A percentile compares a stretch with the other conserved stretches of the same genome.
Evolutionary conservation across 2,888 invertebrate species (phyloP).

Genomic region (Tetanocera ferruginea): DNA sequence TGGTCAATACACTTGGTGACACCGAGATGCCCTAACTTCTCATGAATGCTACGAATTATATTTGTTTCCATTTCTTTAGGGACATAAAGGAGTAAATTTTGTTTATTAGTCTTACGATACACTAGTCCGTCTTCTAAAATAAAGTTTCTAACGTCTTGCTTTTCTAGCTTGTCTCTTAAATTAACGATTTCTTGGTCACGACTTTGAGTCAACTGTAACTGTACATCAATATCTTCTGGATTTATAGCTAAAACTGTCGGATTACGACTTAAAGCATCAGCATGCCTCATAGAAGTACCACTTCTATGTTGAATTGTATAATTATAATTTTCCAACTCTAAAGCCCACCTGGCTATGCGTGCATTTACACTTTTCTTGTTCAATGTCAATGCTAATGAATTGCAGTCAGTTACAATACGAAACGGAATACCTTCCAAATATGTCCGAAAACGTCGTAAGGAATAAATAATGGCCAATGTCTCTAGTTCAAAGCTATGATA

Average conservation of each 20-base stretch:
- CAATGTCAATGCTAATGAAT: slow-evolving; percentile 42
- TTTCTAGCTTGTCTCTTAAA: slow-evolving; percentile 24
- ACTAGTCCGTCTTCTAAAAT: slow-evolving; percentile 38
- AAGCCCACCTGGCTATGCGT: slow-evolving; percentile 52
- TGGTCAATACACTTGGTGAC: slow-evolving; percentile 37
- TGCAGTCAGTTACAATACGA: slow-evolving; percentile 45
- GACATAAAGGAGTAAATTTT: slow-evolving; percentile 21
- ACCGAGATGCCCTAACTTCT: slow-evolving; percentile 36
- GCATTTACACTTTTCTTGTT: slow-evolving; percentile 54
- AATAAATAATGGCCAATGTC: slow-evolving; percentile 51
- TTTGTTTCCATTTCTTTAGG: slow-evolving; percentile 33
- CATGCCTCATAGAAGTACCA: slow-evolving; percentile 47
- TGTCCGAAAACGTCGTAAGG: slow-evolving; percentile 38
- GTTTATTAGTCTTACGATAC: slow-evolving; percentile 16
- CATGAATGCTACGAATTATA: slow-evolving; percentile 34
- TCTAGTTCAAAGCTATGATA: slow-evolving; percentile 62
- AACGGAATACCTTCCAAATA: slow-evolving; percentile 39
- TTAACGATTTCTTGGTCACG: slow-evolving; percentile 21
- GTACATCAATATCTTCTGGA: background rate
- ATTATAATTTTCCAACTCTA: slow-evolving; percentile 48
- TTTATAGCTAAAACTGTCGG: background rate
- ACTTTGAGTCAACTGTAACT: slow-evolving; percentile 31
- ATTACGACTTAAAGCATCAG: slow-evolving; percentile 43
- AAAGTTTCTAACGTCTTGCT: slow-evolving; percentile 10
- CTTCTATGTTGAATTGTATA: slow-evolving; percentile 44